Percentiles rank a stretch among this genome's conserved stretches.
These are phyloP conservation scores for Artemia franciscana DNA, from an alignment of 1,140 invertebrate species.

Conservation along the genomic window DNA sequence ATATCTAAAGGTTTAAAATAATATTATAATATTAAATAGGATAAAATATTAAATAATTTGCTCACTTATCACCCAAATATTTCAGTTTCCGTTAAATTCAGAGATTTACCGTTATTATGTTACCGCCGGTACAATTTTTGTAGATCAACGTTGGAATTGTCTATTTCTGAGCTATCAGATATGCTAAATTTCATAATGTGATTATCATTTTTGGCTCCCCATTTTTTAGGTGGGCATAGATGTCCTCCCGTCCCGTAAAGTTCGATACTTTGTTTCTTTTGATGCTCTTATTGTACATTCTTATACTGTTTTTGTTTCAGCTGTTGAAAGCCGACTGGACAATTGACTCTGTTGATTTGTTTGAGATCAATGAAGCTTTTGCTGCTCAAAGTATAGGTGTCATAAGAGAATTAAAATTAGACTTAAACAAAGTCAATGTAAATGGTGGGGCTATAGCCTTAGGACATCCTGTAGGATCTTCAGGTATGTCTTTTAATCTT, in stretches of 20 bases:
- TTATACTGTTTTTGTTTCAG: constrained; percentile 22
- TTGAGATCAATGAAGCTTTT: constrained; percentile 73
- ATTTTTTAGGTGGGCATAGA: not conserved
- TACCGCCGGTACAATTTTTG: too few species aligned
- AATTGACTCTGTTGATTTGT: constrained; percentile 59
- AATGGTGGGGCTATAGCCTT: constrained; percentile 67
- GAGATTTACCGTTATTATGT: too few species aligned
- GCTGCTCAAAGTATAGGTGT: constrained; percentile 46
- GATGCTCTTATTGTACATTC: not conserved
- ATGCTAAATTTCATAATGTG: too few species aligned
- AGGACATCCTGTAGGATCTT: constrained; percentile 73
- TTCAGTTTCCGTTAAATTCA: too few species aligned
- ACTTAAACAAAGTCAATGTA: constrained; percentile 48
- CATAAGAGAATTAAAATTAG: constrained; percentile 34
- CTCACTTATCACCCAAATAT: too few species aligned
- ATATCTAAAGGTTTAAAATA: too few species aligned
- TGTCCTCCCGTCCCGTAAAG: not conserved
- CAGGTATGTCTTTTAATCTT: constrained; percentile 21
- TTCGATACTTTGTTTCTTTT: not conserved
- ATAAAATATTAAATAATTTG: too few species aligned
- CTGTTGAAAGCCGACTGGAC: constrained; percentile 49
- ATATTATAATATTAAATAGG: too few species aligned
- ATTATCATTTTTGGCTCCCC: too few species aligned
- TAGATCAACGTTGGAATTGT: too few species aligned
- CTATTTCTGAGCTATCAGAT: too few species aligned